Base-by-base conservation (phyloP, 23 tunicate species). In the Corella eumyota region DNA sequence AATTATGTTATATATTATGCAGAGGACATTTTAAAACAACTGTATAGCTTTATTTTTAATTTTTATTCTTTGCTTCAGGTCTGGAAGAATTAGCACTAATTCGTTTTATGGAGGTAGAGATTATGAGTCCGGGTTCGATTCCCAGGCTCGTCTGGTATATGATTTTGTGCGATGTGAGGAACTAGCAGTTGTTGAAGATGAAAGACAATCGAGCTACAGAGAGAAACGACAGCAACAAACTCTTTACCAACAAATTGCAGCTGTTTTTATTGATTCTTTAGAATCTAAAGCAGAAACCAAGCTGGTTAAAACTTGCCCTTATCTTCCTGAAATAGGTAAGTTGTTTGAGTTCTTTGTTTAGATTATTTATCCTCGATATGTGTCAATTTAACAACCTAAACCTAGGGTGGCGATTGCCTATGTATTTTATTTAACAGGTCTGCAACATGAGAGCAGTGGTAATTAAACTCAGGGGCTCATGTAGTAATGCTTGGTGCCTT, bases 111-210 rank as follows among this genome's bases (percentile, higher is more conserved):
- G 27, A 17, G 53, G 45, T 46, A 51, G 85, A 6, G 68, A 61
- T 6, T 69, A 61, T 31, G 72, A 50, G 15, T 1, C 24, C 22
- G 68, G 61, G 21, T 22, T 32, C 22, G 68, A 72, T 2, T 49
- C 32, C 17, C 73, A 66, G 26, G 38, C 62, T 19, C 71, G 69
- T 25, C 64, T 83, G 31, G 92, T 83, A 23, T 83, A 66, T 35
- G 92, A 83, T 62, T 83, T 83, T 56, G 81, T 83, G 7, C 75
- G 76, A 23, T 74, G 81, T 45, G 92, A 83, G 55, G 92, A 83
- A 62, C 56, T 72, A 2, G 45, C 62, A 4, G 37, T 83, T 36
- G 71, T 56, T 30, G 92, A 83, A 55, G 76, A 83, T 45, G 92
- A 83, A 46, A 68, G 64, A n/a, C 67, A 58, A 44, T 50, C 75